phyloP scores from a whole-genome alignment of 2,888 invertebrate genomes.

The Carabus problematicus region DNA sequence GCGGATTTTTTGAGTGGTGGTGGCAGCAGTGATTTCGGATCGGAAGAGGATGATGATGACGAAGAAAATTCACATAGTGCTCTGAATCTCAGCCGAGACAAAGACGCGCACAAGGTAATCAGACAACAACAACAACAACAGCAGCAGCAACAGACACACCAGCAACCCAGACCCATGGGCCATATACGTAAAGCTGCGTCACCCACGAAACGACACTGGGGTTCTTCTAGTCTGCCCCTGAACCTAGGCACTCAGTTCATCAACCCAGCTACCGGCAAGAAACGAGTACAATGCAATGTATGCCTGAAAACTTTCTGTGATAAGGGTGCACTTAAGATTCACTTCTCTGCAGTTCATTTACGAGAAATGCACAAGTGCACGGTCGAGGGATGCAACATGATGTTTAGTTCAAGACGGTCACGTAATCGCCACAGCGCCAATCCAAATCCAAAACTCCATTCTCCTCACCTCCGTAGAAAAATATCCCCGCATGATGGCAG shows the following conservation, averaged over 20 bases:
- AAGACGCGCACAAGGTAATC: constrained; percentile 60
- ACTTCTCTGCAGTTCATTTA: constrained; percentile 97
- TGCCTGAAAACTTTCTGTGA: constrained; percentile 99
- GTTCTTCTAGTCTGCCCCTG: constrained; percentile 76
- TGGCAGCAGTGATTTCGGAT: constrained; percentile 61
- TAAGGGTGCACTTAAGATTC: constrained; percentile 98
- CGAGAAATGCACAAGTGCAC: constrained; percentile 99
- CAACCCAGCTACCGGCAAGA: constrained; percentile 93
- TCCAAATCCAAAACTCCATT: constrained; percentile 97
- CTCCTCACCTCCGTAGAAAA: constrained; percentile 91
- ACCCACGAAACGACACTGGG: constrained; percentile 82
- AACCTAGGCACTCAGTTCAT: constrained; percentile 90
- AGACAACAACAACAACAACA: constrained; percentile 47
- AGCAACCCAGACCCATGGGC: constrained; percentile 58
- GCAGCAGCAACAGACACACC: constrained; percentile 33
- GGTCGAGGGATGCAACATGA: constrained; percentile 98
- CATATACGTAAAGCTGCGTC: constrained; percentile 72
- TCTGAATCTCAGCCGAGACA: constrained; percentile 69
- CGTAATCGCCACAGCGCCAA: constrained; percentile 97
- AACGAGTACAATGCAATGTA: constrained; percentile 96
- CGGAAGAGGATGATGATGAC: constrained; percentile 67
- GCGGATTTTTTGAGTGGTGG: constrained; percentile 57
- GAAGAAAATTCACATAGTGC: constrained; percentile 70
- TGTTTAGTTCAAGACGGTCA: constrained; percentile 96
- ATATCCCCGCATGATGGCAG: constrained; percentile 94